These are phyloP conservation scores for Zeuzera pyrina DNA, from an alignment of 2,888 invertebrate species.

Conservation along the genomic window DNA sequence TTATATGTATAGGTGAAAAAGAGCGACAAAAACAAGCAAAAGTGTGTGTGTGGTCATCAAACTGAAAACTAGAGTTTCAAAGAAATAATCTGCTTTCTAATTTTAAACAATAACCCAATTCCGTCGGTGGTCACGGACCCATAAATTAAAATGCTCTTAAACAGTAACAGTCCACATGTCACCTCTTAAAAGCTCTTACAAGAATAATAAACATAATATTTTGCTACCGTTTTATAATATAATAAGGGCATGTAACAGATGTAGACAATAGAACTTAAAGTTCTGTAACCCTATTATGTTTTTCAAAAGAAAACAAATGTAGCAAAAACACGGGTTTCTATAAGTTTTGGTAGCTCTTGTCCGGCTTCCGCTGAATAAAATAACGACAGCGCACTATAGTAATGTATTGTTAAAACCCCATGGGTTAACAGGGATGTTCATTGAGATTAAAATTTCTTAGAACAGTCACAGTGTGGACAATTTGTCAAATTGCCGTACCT, in stretches of 20 bases:
- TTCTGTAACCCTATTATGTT: constrained; percentile 58
- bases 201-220: constrained; percentile 67
- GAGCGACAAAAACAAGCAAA: background rate
- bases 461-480: constrained; percentile 14
- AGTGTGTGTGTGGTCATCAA: background rate
- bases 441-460: constrained; percentile 35
- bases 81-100: constrained; percentile 32
- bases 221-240: constrained; percentile 55
- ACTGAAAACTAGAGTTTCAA: background rate
- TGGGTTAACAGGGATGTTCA: constrained; percentile 43
- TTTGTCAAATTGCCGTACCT: constrained; percentile 1
- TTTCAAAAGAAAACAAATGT: constrained; percentile 47
- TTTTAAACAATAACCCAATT: constrained; percentile 56
- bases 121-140: constrained; percentile 41
- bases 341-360: constrained; percentile 36
- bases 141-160: constrained; percentile 54
- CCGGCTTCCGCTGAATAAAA: constrained; percentile 49
- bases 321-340: constrained; percentile 47
- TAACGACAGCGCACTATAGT: constrained; percentile 48
- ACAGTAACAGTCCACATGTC: constrained; percentile 55
- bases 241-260: constrained; percentile 50
- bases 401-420: constrained; percentile 45
- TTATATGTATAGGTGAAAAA: no score
- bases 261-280: constrained; percentile 45
- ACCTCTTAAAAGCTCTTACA: constrained; percentile 54